These are phyloP conservation scores for Willisornis vidua DNA, from an alignment of 2,113 vertebrate genomes.

Conservation along the genomic window DNA sequence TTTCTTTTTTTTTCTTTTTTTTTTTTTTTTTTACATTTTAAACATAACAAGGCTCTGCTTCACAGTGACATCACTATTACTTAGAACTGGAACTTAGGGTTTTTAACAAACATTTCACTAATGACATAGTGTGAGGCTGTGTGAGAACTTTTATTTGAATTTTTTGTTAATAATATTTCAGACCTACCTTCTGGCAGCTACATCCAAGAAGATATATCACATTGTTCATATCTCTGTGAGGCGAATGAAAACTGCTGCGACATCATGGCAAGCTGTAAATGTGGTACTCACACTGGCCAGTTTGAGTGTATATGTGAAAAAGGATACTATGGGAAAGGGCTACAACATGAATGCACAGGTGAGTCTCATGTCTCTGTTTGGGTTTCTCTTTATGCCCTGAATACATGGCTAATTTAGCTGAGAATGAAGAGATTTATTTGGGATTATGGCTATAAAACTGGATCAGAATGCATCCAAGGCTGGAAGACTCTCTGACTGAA, in stretches of 20 bases:
- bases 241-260: constrained; percentile 89
- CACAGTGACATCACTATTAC: not conserved
- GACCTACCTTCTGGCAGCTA: constrained; percentile 95
- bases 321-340: constrained; percentile 93
- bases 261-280: constrained; percentile 95
- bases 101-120: not conserved
- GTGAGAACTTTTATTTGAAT: not conserved
- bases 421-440: not conserved
- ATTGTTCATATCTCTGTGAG: constrained; percentile 90
- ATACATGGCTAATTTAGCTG: not conserved
- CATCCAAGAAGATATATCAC: constrained; percentile 89
- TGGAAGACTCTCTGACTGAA: not conserved
- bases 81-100: not conserved
- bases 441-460: not conserved
- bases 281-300: constrained; percentile 95
- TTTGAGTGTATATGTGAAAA: constrained; percentile 97
- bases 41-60: not conserved
- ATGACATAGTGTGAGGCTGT: not conserved
- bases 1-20: not conserved
- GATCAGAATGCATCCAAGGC: not conserved
- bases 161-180: constrained; percentile 57
- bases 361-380: constrained; percentile 3
- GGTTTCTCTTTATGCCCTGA: not conserved
- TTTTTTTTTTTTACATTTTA: not conserved
- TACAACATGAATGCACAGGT: constrained; percentile 93